Percentiles rank a stretch among this genome's conserved stretches.
Conservation (phyloP, 1,140 invertebrate species). For the Asbolus verrucosus region DNA sequence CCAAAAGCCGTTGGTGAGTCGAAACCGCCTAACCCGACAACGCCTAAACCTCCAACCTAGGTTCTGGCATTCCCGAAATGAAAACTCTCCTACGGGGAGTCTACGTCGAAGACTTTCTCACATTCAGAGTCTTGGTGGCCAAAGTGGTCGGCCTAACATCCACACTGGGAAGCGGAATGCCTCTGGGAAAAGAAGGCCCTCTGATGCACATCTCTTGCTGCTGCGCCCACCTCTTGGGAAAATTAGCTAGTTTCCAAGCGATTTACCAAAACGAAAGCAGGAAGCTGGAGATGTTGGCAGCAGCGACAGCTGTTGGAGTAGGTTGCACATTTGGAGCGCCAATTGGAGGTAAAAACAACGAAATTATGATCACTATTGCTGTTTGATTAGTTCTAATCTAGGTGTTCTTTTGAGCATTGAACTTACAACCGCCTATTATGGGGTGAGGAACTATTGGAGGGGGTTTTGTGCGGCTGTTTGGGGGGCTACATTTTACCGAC, state of each 20-base stretch:
- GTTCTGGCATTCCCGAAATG: slow-evolving; percentile 99
- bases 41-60: slow-evolving; percentile 67
- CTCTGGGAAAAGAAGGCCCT: slow-evolving; percentile 97
- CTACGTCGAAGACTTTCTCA: slow-evolving; percentile 95
- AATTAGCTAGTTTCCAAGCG: slow-evolving; percentile 90
- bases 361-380: too few species aligned
- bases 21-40: neutral
- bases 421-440: slow-evolving; percentile 98
- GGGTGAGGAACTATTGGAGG: slow-evolving; percentile 98
- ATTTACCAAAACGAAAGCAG: slow-evolving; percentile 94
- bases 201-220: slow-evolving; percentile 96
- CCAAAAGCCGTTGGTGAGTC: slow-evolving; percentile 90
- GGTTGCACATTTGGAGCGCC: slow-evolving; percentile 95
- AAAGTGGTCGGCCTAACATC: slow-evolving; percentile 96
- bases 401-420: slow-evolving; percentile 98
- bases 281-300: slow-evolving; percentile 94
- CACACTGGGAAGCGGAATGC: slow-evolving; percentile 94
- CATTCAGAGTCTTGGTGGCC: slow-evolving; percentile 91
- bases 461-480: slow-evolving; percentile 98
- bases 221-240: slow-evolving; percentile 93
- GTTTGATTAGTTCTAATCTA: too few species aligned
- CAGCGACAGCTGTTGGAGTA: slow-evolving; percentile 95
- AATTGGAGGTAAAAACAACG: too few species aligned
- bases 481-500: slow-evolving; percentile 93
- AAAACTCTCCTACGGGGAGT: slow-evolving; percentile 98